phyloP scores from a whole-genome alignment of 1,140 invertebrate genomes.

The Apis mellifera region DNA sequence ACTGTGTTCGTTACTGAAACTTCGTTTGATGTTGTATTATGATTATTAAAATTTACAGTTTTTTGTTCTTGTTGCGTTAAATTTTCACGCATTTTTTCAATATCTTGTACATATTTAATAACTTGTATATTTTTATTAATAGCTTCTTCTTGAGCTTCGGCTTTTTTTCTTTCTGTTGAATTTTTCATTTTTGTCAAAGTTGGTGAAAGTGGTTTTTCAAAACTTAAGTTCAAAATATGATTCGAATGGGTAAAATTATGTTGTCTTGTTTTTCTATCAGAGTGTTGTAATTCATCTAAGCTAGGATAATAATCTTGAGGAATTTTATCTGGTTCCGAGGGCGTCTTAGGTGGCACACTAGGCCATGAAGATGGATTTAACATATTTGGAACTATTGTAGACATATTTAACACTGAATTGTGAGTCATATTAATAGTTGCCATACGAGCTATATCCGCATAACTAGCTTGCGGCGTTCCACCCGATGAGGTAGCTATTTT shows the following conservation, averaged over 20 bases:
- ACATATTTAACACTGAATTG: constrained; percentile 72
- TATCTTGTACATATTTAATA: constrained; percentile 77
- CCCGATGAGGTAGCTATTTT: constrained; percentile 78
- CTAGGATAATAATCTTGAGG: constrained; percentile 78
- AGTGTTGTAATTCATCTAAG: constrained; percentile 76
- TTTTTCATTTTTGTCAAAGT: constrained; percentile 73
- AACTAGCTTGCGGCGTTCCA: constrained; percentile 85
- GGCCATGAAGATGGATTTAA: constrained; percentile 72
- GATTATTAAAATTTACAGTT: constrained; percentile 30
- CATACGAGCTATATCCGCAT: constrained; percentile 88
- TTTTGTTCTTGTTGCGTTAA: constrained; percentile 61
- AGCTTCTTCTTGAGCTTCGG: constrained; percentile 74
- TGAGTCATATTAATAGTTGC: constrained; percentile 77
- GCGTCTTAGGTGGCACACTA: constrained; percentile 69
- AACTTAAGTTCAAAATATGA: constrained; percentile 67
- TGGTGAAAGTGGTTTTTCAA: constrained; percentile 75
- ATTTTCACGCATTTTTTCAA: constrained; percentile 73
- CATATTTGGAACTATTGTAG: constrained; percentile 69
- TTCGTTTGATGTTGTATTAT: constrained; percentile 62
- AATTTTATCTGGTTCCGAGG: constrained; percentile 72
- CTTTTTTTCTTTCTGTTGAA: constrained; percentile 71
- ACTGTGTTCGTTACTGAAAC: constrained; percentile 44
- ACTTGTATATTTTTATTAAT: constrained; percentile 76
- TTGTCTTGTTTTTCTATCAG: constrained; percentile 71
- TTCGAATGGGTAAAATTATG: constrained; percentile 69